Conservation (phyloP, 2,113 vertebrate genomes). For the Protobothrops mucrosquamatus region DNA sequence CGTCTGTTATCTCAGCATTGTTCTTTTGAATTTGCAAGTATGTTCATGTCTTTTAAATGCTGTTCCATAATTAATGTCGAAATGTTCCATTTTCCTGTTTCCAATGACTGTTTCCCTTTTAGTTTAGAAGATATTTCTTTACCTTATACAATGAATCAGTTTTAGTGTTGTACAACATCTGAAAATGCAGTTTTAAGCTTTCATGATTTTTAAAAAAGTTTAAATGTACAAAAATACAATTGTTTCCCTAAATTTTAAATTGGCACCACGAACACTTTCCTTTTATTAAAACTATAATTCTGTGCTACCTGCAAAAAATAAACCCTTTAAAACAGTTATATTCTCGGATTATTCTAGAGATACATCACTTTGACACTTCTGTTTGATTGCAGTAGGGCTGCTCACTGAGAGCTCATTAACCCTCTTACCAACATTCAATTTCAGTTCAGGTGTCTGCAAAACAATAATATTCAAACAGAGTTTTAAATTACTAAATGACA, state of each 20-base stretch:
- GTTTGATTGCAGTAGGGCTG: conserved; percentile 15
- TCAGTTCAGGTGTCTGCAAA: conserved; percentile 25
- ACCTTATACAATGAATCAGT: conserved; percentile 62
- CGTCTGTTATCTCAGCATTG: neutral
- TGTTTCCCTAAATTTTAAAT: neutral
- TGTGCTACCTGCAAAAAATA: neutral
- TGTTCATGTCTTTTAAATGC: conserved; percentile 7
- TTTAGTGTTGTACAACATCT: neutral
- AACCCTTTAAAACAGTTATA: neutral
- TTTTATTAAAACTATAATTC: neutral
- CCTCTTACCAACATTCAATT: conserved; percentile 21
- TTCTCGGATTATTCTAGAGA: neutral
- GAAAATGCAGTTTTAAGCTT: neutral
- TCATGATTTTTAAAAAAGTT: neutral
- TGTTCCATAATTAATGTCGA: conserved; percentile 44
- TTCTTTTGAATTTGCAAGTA: neutral
- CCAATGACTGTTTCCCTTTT: conserved; percentile 77
- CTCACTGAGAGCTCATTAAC: conserved; percentile 23
- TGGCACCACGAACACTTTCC: neutral
- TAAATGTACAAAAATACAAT: accelerated
- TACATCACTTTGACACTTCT: neutral
- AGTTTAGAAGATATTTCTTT: conserved; percentile 76
- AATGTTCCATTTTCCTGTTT: conserved; percentile 82
- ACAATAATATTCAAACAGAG: conserved; percentile 55
- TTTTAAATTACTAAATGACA: conserved; percentile 53